Conservation (phyloP, 2,113 vertebrate genomes). For the Pelobates fuscus region DNA sequence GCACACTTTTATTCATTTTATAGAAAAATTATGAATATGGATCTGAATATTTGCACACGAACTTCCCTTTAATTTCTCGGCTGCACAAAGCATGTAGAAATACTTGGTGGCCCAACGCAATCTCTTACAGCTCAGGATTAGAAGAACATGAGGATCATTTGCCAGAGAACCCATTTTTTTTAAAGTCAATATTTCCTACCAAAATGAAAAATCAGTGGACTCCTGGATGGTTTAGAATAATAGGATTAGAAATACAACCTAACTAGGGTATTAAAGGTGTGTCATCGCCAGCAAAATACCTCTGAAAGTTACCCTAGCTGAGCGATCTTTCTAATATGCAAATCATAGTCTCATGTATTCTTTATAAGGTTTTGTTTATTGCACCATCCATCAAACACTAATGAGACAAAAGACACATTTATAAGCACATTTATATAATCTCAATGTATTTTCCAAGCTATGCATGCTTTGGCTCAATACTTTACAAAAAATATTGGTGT, state of each 20-base stretch:
- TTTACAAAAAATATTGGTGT: conserved; percentile 28
- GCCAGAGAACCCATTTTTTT: no score
- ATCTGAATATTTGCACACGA: no score
- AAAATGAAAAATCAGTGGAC: neutral
- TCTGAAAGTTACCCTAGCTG: neutral
- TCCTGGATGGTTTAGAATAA: neutral
- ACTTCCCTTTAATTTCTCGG: no score
- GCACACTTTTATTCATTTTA: no score
- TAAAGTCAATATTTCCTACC: no score
- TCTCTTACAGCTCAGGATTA: no score
- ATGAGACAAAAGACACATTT: conserved; percentile 43
- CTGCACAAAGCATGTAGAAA: no score
- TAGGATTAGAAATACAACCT: neutral
- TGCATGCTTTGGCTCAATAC: conserved; percentile 20
- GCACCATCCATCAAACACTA: conserved; percentile 27
- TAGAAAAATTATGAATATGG: no score
- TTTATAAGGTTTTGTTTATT: conserved; percentile 43
- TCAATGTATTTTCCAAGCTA: conserved; percentile 14
- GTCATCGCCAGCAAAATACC: neutral
- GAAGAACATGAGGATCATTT: no score
- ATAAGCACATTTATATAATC: conserved; percentile 41
- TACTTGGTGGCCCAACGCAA: no score
- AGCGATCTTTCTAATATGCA: conserved; percentile 33
- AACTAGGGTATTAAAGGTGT: neutral
- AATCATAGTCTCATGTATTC: conserved; percentile 26